Percentiles rank a stretch among this genome's conserved stretches.
Evolutionary conservation across 1,140 invertebrate species (phyloP).

Genomic region (Drosophila grimshawi): DNA sequence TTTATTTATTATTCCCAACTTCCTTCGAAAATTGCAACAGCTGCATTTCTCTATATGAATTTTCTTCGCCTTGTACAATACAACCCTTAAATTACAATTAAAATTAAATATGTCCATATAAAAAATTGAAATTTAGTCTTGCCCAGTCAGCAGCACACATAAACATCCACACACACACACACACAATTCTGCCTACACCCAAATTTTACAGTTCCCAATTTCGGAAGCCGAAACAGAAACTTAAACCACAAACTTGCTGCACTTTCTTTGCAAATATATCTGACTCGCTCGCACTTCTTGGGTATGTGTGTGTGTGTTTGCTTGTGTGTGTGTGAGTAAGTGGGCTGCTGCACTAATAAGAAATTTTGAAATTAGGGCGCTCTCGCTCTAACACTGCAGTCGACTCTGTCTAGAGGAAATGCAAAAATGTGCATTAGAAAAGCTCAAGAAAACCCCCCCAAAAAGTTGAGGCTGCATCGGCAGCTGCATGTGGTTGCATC

Average conservation of each 20-base stretch:
- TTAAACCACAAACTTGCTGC: constrained; percentile 55
- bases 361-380: constrained; percentile 66
- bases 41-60: neutral
- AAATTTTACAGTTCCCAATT: constrained; percentile 11
- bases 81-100: constrained; percentile 24
- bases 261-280: constrained; percentile 71
- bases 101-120: constrained; percentile 41
- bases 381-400: constrained; percentile 67
- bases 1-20: neutral
- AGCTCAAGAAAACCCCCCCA: constrained; percentile 74
- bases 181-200: constrained; percentile 33
- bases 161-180: constrained; percentile 23
- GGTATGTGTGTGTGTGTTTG: constrained; percentile 6
- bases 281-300: constrained; percentile 52
- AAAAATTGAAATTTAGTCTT: constrained; percentile 38
- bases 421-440: constrained; percentile 82
- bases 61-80: neutral
- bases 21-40: neutral
- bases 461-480: constrained; percentile 63
- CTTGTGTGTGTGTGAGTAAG: constrained; percentile 10
- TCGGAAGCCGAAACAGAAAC: constrained; percentile 45
- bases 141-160: constrained; percentile 45
- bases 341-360: constrained; percentile 64
- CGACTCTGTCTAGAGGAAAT: constrained; percentile 70
- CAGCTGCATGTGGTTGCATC: constrained; percentile 57